A percentile compares a stretch with the other conserved stretches of the same genome.
phyloP scores from a whole-genome alignment of 2,888 invertebrate genomes.

The Tortricodes alternella region DNA sequence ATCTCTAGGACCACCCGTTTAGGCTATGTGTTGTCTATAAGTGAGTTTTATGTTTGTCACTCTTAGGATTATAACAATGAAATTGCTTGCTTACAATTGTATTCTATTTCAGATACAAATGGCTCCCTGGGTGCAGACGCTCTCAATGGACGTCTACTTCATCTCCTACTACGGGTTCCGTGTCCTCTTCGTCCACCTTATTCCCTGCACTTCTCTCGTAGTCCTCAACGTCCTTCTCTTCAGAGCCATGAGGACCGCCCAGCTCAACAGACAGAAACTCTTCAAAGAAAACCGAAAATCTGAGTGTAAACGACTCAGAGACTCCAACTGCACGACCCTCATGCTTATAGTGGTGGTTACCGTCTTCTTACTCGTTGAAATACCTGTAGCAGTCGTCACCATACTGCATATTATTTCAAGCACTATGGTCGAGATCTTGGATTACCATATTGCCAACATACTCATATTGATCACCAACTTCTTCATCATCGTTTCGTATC shows the following conservation, averaged over 20 bases:
- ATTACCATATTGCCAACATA: conserved; percentile 90
- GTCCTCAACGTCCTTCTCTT: conserved; percentile 94
- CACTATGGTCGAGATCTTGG: conserved; percentile 86
- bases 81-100: background rate
- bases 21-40: too few species aligned
- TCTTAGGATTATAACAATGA: too few species aligned
- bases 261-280: conserved; percentile 88
- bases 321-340: conserved; percentile 92
- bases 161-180: conserved; percentile 92
- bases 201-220: conserved; percentile 94
- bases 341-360: conserved; percentile 95
- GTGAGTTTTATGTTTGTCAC: too few species aligned
- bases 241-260: conserved; percentile 92
- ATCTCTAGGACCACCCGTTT: too few species aligned
- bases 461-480: conserved; percentile 93
- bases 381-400: conserved; percentile 92
- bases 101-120: conserved; percentile 71
- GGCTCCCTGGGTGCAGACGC: conserved; percentile 87
- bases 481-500: conserved; percentile 94
- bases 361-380: conserved; percentile 91
- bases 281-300: conserved; percentile 89
- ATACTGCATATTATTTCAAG: conserved; percentile 92
- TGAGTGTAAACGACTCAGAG: conserved; percentile 89
- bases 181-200: conserved; percentile 94
- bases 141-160: conserved; percentile 90